These are phyloP conservation scores for Montipora capitata DNA, from an alignment of 92 coral and sea anemone genomes.

Conservation along the genomic window DNA sequence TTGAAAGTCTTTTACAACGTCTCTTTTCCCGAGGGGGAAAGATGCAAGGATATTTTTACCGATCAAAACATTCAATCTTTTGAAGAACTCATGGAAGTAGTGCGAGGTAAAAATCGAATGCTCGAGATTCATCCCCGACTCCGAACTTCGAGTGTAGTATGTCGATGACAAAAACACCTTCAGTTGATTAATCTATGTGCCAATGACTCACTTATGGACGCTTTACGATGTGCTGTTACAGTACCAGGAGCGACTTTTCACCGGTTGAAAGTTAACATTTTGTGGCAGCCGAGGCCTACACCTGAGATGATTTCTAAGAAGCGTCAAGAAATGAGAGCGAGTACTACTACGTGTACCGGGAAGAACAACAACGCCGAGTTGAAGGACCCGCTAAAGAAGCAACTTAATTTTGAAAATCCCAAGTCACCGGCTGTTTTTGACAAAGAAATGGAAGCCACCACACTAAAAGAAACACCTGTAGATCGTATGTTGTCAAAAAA, in stretches of 20 bases:
- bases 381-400: too few species aligned
- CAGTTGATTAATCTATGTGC: conserved; percentile 4
- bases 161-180: conserved; percentile 30
- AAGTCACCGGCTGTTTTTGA: too few species aligned
- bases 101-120: conserved; percentile 18
- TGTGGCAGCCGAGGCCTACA: conserved; percentile 43
- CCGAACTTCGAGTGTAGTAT: conserved; percentile 36
- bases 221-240: conserved; percentile 31
- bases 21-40: conserved; percentile 30
- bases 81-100: conserved; percentile 16
- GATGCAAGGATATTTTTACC: conserved; percentile 5
- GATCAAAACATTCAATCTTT: background rate
- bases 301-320: conserved; percentile 30
- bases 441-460: too few species aligned
- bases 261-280: conserved; percentile 20
- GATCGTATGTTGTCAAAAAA: too few species aligned
- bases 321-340: conserved; percentile 26
- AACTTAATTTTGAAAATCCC: too few species aligned
- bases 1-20: conserved; percentile 32
- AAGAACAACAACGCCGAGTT: background rate
- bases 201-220: conserved; percentile 17
- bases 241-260: conserved; percentile 28
- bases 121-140: conserved; percentile 33
- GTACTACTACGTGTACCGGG: background rate
- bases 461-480: too few species aligned